Evolutionary conservation across 2,113 vertebrate species (phyloP).

Genomic region (Malurus elegans): DNA sequence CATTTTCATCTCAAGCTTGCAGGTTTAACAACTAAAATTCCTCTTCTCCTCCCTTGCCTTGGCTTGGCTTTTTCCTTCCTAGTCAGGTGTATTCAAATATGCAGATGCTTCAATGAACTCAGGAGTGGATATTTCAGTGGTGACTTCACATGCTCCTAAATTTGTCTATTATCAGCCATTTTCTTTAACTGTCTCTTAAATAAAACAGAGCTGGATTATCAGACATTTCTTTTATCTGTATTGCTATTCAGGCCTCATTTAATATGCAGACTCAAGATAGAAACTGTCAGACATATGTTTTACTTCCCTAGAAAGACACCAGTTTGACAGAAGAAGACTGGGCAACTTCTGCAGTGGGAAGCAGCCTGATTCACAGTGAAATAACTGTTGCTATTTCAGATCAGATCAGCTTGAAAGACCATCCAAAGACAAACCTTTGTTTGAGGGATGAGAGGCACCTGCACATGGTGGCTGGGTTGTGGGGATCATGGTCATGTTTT

Average conservation of each 20-base stretch:
- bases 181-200: conserved; percentile 10
- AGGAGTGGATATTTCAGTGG: neutral
- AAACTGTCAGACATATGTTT: neutral
- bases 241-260: neutral
- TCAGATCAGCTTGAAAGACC: neutral
- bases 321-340: neutral
- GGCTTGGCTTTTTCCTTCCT: neutral
- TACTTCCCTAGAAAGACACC: neutral
- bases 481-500: neutral
- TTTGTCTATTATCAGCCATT: neutral
- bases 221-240: neutral
- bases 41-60: neutral
- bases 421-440: neutral
- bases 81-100: neutral
- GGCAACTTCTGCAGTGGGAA: neutral
- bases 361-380: neutral
- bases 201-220: neutral
- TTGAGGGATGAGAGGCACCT: neutral
- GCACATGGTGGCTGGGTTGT: accelerated
- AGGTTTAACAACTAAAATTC: neutral
- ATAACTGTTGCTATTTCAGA: neutral
- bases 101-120: neutral
- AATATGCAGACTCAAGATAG: neutral
- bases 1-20: neutral
- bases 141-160: neutral